phyloP scores from a whole-genome alignment of 2,888 invertebrate species.

The Lochmaea crataegi region DNA sequence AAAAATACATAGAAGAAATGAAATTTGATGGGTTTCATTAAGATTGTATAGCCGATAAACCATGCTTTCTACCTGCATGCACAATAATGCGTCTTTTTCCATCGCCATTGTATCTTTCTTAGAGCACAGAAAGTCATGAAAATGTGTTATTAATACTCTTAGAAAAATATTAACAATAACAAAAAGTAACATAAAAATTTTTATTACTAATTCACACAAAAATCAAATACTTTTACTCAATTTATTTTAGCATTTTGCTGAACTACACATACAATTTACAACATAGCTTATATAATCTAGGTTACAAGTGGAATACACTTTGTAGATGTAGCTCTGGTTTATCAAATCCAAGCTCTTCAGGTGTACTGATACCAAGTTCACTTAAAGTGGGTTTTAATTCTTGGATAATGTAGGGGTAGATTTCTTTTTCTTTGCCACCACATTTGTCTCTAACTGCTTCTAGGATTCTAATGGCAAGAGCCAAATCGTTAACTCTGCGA shows the following conservation, averaged over 20 bases:
- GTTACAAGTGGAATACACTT: slow-evolving; percentile 75
- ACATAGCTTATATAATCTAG: slow-evolving; percentile 43
- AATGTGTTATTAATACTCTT: too few species aligned
- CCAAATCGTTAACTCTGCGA: slow-evolving; percentile 93
- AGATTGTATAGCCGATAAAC: too few species aligned
- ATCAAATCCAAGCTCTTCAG: slow-evolving; percentile 96
- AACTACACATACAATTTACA: not conserved
- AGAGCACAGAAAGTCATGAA: too few species aligned
- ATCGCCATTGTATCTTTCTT: too few species aligned
- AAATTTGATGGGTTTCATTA: too few species aligned
- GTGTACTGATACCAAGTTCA: slow-evolving; percentile 93
- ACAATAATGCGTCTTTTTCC: too few species aligned
- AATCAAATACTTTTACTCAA: not conserved
- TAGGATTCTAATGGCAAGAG: slow-evolving; percentile 91
- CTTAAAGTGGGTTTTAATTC: slow-evolving; percentile 92
- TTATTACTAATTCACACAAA: not conserved
- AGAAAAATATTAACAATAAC: not conserved
- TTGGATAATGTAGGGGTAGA: slow-evolving; percentile 89
- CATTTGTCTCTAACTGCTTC: slow-evolving; percentile 94
- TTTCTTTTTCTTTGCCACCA: slow-evolving; percentile 77
- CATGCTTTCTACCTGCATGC: too few species aligned
- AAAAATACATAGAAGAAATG: too few species aligned
- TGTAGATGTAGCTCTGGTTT: slow-evolving; percentile 93
- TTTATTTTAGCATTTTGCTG: not conserved
- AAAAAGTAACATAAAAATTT: not conserved